Base-by-base conservation (phyloP, 2,888 invertebrate genomes). In the Hymenopus coronatus region DNA sequence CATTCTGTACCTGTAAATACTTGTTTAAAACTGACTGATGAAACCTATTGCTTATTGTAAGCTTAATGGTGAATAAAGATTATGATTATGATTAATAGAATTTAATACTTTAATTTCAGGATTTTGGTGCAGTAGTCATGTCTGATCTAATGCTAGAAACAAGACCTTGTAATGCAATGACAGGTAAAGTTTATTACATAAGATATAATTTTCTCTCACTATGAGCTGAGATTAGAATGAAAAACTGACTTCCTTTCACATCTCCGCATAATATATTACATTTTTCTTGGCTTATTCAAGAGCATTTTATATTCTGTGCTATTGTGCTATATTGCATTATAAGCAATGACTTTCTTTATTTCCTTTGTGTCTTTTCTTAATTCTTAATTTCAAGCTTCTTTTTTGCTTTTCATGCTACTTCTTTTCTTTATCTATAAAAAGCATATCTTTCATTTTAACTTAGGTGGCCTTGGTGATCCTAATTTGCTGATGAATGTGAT, bases 71-170 rank as follows among this genome's bases (percentile, higher is more conserved):
- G n/a, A n/a, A n/a, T n/a, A n/a, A n/a, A n/a, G n/a, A n/a, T n/a
- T n/a, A n/a, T n/a, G n/a, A n/a, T n/a, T n/a, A n/a, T n/a, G n/a
- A n/a, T 7, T 83, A 83, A 8, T 28, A 8, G 0, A 83, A 40
- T 12, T 40, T 40, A 12, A 12, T 84, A 9, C 28, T n/a, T 89
- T 92, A 90, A 90, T 92, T 93, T 90, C 90, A 94, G 94, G 94
- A 94, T 91, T 94, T 94, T 90, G 95, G 95, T 20, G 92, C 94
- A 28, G 92, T 94, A 12, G 94, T 94, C 1, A 93, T 95, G 91
- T 94, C 94, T 85, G 95, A 95, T 91, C 92, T 95, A 84, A 93
- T 93, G 54, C 90, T 95, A 28, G 93, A 95, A 88, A 94, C 95
- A 1, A 93, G 95, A 90, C 95, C 95, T 0, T 95, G 95, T 54